Evolutionary conservation across 2,113 vertebrate species (phyloP).

Genomic region (Gobiocypris rarus): DNA sequence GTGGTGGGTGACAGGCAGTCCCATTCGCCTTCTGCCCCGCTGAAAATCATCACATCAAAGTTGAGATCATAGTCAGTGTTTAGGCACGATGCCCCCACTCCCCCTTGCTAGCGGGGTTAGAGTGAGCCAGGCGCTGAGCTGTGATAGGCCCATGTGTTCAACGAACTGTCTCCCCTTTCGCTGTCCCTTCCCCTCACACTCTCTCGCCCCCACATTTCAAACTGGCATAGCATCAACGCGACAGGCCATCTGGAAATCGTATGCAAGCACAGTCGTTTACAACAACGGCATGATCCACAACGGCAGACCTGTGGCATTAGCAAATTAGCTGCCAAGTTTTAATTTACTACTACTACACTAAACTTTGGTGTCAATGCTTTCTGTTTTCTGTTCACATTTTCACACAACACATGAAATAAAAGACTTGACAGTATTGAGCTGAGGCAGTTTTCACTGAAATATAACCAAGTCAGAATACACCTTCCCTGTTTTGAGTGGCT

Average conservation of each 20-base stretch:
- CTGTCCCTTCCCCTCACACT: slow-evolving; percentile 22
- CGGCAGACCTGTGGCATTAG: not conserved
- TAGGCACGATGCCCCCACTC: not conserved
- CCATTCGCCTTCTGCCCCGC: slow-evolving; percentile 13
- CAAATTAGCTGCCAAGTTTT: not conserved
- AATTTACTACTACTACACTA: not conserved
- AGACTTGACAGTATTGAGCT: slow-evolving; percentile 3
- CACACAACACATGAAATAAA: not conserved
- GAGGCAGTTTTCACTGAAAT: not conserved
- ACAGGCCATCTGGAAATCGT: slow-evolving; percentile 42
- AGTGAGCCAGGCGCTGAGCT: slow-evolving; percentile 2
- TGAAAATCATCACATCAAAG: slow-evolving; percentile 42
- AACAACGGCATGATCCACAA: not conserved
- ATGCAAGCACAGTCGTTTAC: slow-evolving; percentile 11
- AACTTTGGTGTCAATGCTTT: not conserved
- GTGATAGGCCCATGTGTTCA: slow-evolving; percentile 31
- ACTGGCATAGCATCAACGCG: slow-evolving; percentile 43
- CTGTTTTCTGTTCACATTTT: not conserved
- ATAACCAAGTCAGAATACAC: not conserved
- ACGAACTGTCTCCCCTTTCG: slow-evolving; percentile 39
- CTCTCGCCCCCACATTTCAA: not conserved
- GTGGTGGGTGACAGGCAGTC: not conserved
- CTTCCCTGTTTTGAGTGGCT: slow-evolving; percentile 30
- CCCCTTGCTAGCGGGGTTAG: not conserved
- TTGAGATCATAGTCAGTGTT: slow-evolving; percentile 38